phyloP scores from a whole-genome alignment of 2,113 vertebrate species.

The Mobula hypostoma region DNA sequence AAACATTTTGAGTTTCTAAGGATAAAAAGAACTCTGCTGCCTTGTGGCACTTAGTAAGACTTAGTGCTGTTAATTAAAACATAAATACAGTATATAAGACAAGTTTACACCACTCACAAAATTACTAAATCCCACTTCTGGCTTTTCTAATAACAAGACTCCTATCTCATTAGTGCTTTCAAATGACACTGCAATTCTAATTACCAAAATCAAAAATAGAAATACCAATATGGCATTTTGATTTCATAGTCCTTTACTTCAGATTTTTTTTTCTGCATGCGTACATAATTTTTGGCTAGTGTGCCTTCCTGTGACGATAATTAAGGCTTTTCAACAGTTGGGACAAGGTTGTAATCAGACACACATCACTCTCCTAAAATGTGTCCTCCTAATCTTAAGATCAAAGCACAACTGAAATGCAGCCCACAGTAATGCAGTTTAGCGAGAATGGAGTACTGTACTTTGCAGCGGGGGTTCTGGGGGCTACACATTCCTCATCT shows the following conservation, averaged over 20 bases:
- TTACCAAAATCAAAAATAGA: not conserved
- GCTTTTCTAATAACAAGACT: not conserved
- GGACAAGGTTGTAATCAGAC: not conserved
- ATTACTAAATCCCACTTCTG: not conserved
- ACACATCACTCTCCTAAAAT: not conserved
- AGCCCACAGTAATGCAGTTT: not conserved
- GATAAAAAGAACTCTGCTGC: not conserved
- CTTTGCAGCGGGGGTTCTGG: not conserved
- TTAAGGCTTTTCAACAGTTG: not conserved
- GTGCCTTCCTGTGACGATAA: not conserved
- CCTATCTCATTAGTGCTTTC: not conserved
- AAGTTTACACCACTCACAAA: not conserved
- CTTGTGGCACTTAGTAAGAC: not conserved
- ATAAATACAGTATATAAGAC: conserved; percentile 15
- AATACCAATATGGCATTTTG: not conserved
- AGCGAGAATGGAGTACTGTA: not conserved
- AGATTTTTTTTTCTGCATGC: not conserved
- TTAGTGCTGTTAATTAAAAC: conserved; percentile 4
- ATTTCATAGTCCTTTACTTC: not conserved
- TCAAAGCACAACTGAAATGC: not conserved
- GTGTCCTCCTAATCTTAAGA: not conserved
- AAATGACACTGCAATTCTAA: not conserved
- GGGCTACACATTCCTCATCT: not conserved
- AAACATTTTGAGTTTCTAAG: too few species aligned
- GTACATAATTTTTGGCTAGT: not conserved